Evolutionary conservation across 2,113 vertebrate species (phyloP), one percentile per base, ranked within the genome.

Genomic region (Leucopsar rothschildi): DNA sequence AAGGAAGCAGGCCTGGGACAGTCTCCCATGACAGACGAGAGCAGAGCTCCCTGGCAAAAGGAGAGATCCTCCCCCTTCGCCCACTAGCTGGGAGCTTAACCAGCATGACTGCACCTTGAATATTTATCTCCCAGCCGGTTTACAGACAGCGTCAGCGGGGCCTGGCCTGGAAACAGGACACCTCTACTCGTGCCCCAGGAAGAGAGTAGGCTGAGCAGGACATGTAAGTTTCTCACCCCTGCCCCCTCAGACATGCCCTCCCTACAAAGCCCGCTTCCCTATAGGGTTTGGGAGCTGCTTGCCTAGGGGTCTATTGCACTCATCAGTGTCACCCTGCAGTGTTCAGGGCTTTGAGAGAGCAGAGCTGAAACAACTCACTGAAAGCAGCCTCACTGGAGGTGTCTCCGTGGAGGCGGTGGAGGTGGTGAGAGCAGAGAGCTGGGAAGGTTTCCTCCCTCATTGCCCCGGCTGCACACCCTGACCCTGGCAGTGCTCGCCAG

Each of bases 361-460:
- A 77, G 6, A 90, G 65, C 31, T 16, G 29, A 29, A 73, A 70
- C 27, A 73, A 81, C 12, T 9, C 6, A 1, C 45, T 22, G 42
- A 55, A 65, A 82, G 49, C 3, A 3, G 35, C 31, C 39, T 35
- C 2, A 6, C 1, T 39, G 1, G 1, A 92, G 39, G 19, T 16
- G n/a, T 60, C 47, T 50, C 47, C 0, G 0, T 1, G 8, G 28
- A 53, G 52, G 21, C 0, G 0, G 27, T 21, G 37, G 28, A 53
- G 52, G 21, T 0, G 0, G 27, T 21, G 40, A 77, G 68, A 85
- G 49, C n/a, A 20, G 35, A 72, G 63, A 81, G 59, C 33, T 22
- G 69, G 53, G 72, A 52, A 60, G 21, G 22, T 50, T 72, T 57
- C 66, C 53, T 56, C 49, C 66, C 72, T 72, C 0, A 0, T 35